phyloP scores from a whole-genome alignment of 1,140 invertebrate species.

The Bombus waltoni region DNA sequence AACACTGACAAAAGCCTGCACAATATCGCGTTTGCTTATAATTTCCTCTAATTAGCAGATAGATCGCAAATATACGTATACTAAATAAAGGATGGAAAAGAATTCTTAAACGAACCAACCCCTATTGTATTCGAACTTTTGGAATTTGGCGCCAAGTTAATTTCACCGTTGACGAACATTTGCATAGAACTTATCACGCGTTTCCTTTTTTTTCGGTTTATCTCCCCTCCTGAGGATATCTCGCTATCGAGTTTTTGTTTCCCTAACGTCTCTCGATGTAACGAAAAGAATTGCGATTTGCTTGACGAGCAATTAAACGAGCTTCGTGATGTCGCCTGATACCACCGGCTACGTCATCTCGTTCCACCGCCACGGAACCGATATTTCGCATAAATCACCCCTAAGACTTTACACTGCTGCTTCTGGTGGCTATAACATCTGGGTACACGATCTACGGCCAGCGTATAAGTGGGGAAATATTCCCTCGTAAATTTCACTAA shows the following conservation, averaged over 20 bases:
- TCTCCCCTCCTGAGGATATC: neutral
- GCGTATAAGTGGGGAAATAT: neutral
- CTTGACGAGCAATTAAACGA: neutral
- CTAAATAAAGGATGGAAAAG: too few relatives aligned
- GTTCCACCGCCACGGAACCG: neutral
- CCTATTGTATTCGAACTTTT: neutral
- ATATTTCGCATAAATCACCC: slow-evolving; percentile 7
- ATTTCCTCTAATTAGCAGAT: too few relatives aligned
- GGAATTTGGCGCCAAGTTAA: neutral
- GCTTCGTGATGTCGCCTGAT: neutral
- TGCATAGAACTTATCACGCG: neutral
- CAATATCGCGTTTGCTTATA: too few relatives aligned
- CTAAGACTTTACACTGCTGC: neutral
- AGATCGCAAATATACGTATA: too few relatives aligned
- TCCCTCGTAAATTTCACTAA: neutral
- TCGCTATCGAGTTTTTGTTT: neutral
- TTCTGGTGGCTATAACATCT: neutral
- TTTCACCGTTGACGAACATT: neutral
- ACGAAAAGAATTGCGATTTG: neutral
- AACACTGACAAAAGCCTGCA: too few relatives aligned
- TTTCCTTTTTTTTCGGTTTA: neutral
- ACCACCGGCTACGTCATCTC: neutral
- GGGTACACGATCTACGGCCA: neutral
- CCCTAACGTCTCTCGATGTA: too few relatives aligned
- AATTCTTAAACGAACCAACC: too few relatives aligned